Percentiles rank a stretch among this genome's conserved stretches.
These are phyloP conservation scores for Dascyllus trimaculatus DNA, from an alignment of 2,113 vertebrate species.

Conservation along the genomic window DNA sequence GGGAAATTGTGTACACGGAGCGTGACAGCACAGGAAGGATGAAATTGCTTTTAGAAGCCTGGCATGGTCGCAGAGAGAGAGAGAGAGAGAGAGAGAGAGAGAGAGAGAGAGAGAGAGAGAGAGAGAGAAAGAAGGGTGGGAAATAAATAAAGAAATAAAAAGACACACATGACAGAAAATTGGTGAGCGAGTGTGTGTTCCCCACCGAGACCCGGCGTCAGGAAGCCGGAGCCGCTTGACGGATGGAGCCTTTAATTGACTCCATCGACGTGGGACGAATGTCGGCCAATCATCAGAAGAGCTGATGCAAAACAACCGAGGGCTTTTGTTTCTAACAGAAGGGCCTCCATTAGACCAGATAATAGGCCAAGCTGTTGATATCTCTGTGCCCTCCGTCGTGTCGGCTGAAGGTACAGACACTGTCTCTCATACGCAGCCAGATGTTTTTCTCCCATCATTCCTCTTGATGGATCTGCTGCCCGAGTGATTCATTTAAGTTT, in stretches of 20 bases:
- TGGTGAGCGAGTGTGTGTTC: conserved; percentile 48
- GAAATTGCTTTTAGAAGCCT: conserved; percentile 67
- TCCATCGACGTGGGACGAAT: conserved; percentile 60
- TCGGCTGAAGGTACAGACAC: conserved; percentile 40
- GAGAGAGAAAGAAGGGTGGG: background rate
- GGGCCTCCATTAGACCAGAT: conserved; percentile 75
- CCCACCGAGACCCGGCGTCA: conserved; percentile 39
- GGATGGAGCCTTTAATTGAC: conserved; percentile 80
- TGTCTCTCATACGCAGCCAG: conserved; percentile 49
- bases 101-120: conserved; percentile 18
- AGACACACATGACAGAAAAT: conserved; percentile 47
- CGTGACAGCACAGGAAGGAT: conserved; percentile 58
- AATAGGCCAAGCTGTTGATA: conserved; percentile 75
- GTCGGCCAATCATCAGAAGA: conserved; percentile 64
- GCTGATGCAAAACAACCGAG: conserved; percentile 65
- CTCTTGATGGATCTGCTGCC: conserved; percentile 5
- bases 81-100: conserved; percentile 14
- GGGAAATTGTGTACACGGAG: conserved; percentile 45
- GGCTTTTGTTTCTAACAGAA: conserved; percentile 75
- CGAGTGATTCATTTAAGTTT: background rate
- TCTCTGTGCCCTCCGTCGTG: conserved; percentile 46
- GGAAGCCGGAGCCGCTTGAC: conserved; percentile 57
- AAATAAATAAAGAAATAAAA: background rate
- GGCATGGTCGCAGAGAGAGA: conserved; percentile 30
- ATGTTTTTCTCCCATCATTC: conserved; percentile 34